Evolutionary conservation across 2,113 vertebrate genomes (phyloP).

Genomic region (Muscicapa adusta): DNA sequence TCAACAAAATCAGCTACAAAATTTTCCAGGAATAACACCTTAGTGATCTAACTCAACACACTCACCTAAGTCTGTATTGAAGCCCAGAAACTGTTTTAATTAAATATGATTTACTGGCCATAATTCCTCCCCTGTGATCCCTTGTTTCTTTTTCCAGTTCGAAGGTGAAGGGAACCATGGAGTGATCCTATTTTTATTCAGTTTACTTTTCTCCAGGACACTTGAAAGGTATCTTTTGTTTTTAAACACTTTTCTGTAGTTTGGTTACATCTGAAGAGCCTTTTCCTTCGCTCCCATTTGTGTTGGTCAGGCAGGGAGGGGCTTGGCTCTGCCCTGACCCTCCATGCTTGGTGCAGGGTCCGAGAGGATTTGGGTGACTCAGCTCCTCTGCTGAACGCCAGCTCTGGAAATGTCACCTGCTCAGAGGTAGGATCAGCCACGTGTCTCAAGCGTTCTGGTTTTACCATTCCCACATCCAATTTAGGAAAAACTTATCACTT

Average conservation of each 20-base stretch:
- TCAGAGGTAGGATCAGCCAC: constrained; percentile 71
- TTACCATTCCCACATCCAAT: neutral
- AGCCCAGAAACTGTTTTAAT: neutral
- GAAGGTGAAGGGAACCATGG: constrained; percentile 77
- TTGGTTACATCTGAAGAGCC: neutral
- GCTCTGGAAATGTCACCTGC: constrained; percentile 72
- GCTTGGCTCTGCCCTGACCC: accelerated
- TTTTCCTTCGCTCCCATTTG: neutral
- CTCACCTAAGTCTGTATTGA: neutral
- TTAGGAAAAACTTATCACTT: neutral
- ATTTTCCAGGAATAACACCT: neutral
- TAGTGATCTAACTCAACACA: neutral
- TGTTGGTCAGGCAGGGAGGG: accelerated
- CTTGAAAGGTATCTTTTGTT: constrained; percentile 73
- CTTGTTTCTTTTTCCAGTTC: constrained; percentile 71
- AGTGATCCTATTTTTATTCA: constrained; percentile 87
- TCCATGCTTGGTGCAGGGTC: constrained; percentile 62
- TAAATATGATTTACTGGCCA: neutral
- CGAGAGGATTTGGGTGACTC: constrained; percentile 73
- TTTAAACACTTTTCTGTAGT: neutral
- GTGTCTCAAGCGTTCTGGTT: neutral
- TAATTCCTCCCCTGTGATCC: neutral
- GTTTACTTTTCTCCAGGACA: constrained; percentile 84
- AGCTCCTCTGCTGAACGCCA: constrained; percentile 69
- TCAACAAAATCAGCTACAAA: neutral